Percentiles rank a stretch among this genome's conserved stretches.
Conservation (phyloP, 1,140 invertebrate species). For the Eumaeus atala region DNA sequence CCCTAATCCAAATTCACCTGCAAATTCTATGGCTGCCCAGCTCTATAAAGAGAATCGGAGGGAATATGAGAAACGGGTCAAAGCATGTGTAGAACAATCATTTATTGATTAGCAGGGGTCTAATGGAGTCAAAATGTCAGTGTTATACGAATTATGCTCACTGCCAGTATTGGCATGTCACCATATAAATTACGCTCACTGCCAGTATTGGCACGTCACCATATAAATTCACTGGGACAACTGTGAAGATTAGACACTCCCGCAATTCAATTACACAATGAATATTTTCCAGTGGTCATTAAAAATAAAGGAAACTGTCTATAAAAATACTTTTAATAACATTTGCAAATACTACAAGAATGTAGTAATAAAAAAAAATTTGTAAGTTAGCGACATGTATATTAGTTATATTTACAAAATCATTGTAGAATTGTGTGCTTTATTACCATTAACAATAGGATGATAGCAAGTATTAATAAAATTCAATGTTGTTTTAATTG, state of each 20-base stretch:
- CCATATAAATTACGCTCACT: slow-evolving; percentile 34
- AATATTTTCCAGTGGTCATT: not conserved
- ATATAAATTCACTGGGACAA: slow-evolving; percentile 58
- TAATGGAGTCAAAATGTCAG: slow-evolving; percentile 32
- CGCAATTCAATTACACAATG: slow-evolving; percentile 18
- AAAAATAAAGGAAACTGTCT: not conserved
- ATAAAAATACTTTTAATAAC: slow-evolving; percentile 10
- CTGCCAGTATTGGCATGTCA: slow-evolving; percentile 44
- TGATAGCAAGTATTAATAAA: slow-evolving; percentile 25
- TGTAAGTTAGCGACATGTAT: slow-evolving; percentile 8
- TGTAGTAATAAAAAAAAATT: slow-evolving; percentile 8
- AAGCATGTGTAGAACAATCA: slow-evolving; percentile 96
- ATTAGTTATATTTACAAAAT: slow-evolving; percentile 21
- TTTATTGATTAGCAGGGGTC: slow-evolving; percentile 89
- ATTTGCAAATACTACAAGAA: slow-evolving; percentile 12
- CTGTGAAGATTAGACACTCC: slow-evolving; percentile 42
- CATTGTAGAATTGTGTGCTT: slow-evolving; percentile 20
- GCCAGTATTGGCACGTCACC: slow-evolving; percentile 43
- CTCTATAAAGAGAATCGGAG: slow-evolving; percentile 95
- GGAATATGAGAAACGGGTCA: slow-evolving; percentile 97
- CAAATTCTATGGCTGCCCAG: slow-evolving; percentile 96
- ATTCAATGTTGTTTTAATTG: slow-evolving; percentile 25
- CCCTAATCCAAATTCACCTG: slow-evolving; percentile 97
- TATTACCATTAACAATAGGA: slow-evolving; percentile 27
- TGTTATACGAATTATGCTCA: slow-evolving; percentile 34